Conservation (phyloP, 30 jellyfish, hydroid and myxozoan genomes). For the Hydractinia echinata region DNA sequence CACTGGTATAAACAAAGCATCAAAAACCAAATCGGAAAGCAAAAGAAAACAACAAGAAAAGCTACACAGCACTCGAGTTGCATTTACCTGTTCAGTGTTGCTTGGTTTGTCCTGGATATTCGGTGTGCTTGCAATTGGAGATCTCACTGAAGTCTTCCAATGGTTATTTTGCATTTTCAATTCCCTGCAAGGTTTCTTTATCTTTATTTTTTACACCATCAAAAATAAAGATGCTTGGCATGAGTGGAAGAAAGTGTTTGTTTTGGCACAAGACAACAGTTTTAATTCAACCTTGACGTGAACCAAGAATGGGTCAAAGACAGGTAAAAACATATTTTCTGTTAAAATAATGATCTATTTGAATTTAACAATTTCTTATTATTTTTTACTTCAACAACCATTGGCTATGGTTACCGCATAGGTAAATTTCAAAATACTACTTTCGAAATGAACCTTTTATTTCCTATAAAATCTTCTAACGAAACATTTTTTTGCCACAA, state of each 20-base stretch:
- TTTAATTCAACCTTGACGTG: slow-evolving; percentile 4
- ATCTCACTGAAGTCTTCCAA: slow-evolving; percentile 26
- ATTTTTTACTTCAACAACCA: too few relatives aligned
- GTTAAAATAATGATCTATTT: too few relatives aligned
- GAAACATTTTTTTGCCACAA: too few relatives aligned
- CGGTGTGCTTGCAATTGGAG: slow-evolving; percentile 34
- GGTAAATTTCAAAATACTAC: too few relatives aligned
- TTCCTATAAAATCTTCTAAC: too few relatives aligned
- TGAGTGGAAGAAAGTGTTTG: slow-evolving; percentile 34
- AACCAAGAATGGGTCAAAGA: slow-evolving; percentile 5
- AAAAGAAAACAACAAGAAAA: slow-evolving; percentile 11
- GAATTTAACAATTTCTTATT: too few relatives aligned
- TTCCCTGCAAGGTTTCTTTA: slow-evolving; percentile 45
- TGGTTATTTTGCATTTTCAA: slow-evolving; percentile 32
- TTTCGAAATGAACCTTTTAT: too few relatives aligned
- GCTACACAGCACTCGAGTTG: slow-evolving; percentile 14
- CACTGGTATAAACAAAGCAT: slow-evolving; percentile 12
- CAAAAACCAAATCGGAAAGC: slow-evolving; percentile 2
- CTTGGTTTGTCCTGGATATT: slow-evolving; percentile 41
- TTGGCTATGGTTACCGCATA: too few relatives aligned
- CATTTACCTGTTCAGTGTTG: slow-evolving; percentile 32
- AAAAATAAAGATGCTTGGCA: slow-evolving; percentile 25
- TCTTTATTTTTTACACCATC: slow-evolving; percentile 22
- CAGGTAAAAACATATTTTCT: background rate
- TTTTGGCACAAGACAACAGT: background rate